Percentiles rank a stretch among this genome's conserved stretches.
Conservation (phyloP, 2,888 invertebrate genomes). For the Apoderus coryli region DNA sequence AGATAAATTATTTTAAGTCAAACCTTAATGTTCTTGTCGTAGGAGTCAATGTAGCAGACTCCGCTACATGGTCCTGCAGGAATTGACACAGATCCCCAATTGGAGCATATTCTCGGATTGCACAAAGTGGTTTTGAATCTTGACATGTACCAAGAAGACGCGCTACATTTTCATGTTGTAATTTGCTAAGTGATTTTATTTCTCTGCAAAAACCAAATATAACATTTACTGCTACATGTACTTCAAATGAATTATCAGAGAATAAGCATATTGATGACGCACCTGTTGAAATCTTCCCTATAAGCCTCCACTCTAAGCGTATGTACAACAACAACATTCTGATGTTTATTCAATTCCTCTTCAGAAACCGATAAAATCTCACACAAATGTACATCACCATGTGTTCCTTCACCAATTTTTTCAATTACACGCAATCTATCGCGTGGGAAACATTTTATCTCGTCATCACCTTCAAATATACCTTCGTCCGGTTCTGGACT, state of each 20-base stretch:
- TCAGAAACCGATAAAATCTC: conserved; percentile 25
- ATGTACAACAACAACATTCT: conserved; percentile 51
- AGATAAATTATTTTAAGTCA: no score
- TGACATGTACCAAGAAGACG: conserved; percentile 59
- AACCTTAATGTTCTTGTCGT: conserved; percentile 60
- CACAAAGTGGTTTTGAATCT: conserved; percentile 56
- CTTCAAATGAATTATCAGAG: no score
- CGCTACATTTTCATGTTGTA: conserved; percentile 58
- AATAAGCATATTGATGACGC: no score
- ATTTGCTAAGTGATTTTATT: conserved; percentile 51
- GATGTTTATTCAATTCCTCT: background rate
- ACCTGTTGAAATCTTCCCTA: conserved; percentile 49
- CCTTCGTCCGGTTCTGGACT: conserved; percentile 34
- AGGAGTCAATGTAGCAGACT: conserved; percentile 47
- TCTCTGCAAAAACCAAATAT: no score
- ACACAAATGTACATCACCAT: conserved; percentile 58
- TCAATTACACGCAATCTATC: conserved; percentile 61
- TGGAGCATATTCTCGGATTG: conserved; percentile 62
- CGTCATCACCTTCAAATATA: conserved; percentile 36
- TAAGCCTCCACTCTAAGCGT: conserved; percentile 46
- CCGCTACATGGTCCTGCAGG: conserved; percentile 64
- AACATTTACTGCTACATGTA: no score
- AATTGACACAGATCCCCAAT: conserved; percentile 75
- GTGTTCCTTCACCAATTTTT: conserved; percentile 62
- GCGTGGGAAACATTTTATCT: no score